Evolutionary conservation across 2,113 vertebrate species (phyloP).

Genomic region (Chiloscyllium plagiosum): DNA sequence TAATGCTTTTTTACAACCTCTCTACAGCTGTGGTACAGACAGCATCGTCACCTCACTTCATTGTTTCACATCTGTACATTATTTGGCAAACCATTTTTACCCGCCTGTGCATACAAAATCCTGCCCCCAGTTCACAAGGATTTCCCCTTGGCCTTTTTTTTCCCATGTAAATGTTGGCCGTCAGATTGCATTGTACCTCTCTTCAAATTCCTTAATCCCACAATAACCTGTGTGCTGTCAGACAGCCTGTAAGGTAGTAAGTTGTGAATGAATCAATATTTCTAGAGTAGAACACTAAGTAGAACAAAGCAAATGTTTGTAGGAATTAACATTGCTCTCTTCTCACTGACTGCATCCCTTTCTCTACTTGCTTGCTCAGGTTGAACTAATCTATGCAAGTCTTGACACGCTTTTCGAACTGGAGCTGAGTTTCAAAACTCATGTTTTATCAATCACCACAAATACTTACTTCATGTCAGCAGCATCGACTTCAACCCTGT

Average conservation of each 20-base stretch:
- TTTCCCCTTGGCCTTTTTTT: background rate
- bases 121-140: background rate
- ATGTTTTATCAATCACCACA: background rate
- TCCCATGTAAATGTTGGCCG: background rate
- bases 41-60: background rate
- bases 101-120: background rate
- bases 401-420: background rate
- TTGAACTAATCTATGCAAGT: background rate
- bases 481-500: background rate
- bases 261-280: no score
- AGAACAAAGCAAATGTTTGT: no score
- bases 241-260: no score
- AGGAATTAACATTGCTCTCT: no score
- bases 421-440: no score
- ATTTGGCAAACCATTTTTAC: background rate
- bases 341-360: background rate
- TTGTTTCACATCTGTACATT: background rate
- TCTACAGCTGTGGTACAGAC: background rate
- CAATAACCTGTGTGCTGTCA: no score
- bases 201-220: background rate
- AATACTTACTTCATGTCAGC: background rate
- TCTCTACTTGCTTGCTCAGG: background rate
- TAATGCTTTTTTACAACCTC: background rate
- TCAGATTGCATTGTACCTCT: background rate
- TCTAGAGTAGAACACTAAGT: no score